Evolutionary conservation across 2,113 vertebrate species (phyloP).

Genomic region (Micronycteris hirsuta): DNA sequence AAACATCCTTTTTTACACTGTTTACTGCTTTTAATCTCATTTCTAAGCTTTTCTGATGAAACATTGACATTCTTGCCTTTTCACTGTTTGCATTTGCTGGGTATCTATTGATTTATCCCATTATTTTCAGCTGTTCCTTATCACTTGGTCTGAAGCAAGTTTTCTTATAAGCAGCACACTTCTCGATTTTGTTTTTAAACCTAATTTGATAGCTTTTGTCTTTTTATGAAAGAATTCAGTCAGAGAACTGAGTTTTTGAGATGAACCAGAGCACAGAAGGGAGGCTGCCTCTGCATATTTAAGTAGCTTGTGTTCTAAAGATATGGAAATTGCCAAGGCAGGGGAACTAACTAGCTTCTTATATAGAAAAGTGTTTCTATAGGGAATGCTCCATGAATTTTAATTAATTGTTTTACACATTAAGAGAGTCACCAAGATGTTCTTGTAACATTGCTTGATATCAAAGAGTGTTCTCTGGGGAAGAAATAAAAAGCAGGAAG

Average conservation of each 20-base stretch:
- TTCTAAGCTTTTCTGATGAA: not conserved
- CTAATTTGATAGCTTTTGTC: conserved; percentile 43
- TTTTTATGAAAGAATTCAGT: conserved; percentile 41
- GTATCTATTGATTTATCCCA: not conserved
- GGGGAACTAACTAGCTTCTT: conserved; percentile 11
- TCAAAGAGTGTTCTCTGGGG: not conserved
- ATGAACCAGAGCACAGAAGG: not conserved
- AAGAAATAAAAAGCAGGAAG: conserved; percentile 39
- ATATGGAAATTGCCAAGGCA: conserved; percentile 11
- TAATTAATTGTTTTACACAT: conserved; percentile 46
- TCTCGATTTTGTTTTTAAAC: conserved; percentile 11
- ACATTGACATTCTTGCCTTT: not conserved
- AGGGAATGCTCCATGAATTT: conserved; percentile 28
- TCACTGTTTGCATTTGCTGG: not conserved
- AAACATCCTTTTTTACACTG: not conserved
- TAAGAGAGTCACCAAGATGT: not conserved
- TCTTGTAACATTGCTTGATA: conserved; percentile 33
- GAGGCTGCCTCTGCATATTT: conserved; percentile 26
- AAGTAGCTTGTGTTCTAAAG: conserved; percentile 24
- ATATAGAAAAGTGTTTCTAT: not conserved
- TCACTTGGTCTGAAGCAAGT: not conserved
- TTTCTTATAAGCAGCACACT: not conserved
- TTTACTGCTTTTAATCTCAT: not conserved
- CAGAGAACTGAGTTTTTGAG: conserved; percentile 36
- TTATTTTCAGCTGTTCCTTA: not conserved